These are phyloP conservation scores for Elmis aenea DNA, from an alignment of 2,888 invertebrate genomes.

Conservation along the genomic window DNA sequence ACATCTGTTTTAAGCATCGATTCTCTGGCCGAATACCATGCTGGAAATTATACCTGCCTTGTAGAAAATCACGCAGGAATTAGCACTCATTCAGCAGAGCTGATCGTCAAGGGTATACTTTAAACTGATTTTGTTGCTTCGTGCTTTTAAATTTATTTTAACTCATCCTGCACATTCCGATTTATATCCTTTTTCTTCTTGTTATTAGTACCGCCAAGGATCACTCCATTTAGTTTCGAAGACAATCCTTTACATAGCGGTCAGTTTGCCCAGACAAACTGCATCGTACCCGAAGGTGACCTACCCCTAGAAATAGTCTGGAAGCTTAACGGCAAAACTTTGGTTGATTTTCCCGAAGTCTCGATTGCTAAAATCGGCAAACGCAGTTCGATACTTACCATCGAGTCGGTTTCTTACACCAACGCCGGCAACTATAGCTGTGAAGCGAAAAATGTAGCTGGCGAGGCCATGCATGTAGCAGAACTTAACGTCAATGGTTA, in stretches of 20 bases:
- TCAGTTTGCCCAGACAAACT: slow-evolving; percentile 59
- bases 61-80: slow-evolving; percentile 54
- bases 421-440: slow-evolving; percentile 75
- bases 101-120: slow-evolving; percentile 53
- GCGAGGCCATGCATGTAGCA: slow-evolving; percentile 31
- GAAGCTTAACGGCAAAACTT: slow-evolving; percentile 52
- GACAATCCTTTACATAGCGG: slow-evolving; percentile 57
- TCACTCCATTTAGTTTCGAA: slow-evolving; percentile 62
- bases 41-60: slow-evolving; percentile 56
- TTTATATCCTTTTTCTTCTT: slow-evolving; percentile 49
- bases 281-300: slow-evolving; percentile 63
- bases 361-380: slow-evolving; percentile 36
- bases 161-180: slow-evolving; percentile 46
- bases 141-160: slow-evolving; percentile 11
- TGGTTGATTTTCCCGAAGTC: slow-evolving; percentile 35
- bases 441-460: slow-evolving; percentile 52
- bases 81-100: slow-evolving; percentile 47
- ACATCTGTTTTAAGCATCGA: slow-evolving; percentile 62
- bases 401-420: slow-evolving; percentile 59
- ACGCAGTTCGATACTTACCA: slow-evolving; percentile 56
- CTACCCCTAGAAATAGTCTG: slow-evolving; percentile 58
- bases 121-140: slow-evolving; percentile 4
- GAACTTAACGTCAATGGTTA: slow-evolving; percentile 67
- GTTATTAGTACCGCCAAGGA: slow-evolving; percentile 58
- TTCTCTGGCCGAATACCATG: slow-evolving; percentile 51